Evolutionary conservation across 2,888 invertebrate species (phyloP).

Genomic region (Drosophila nr. fundita): DNA sequence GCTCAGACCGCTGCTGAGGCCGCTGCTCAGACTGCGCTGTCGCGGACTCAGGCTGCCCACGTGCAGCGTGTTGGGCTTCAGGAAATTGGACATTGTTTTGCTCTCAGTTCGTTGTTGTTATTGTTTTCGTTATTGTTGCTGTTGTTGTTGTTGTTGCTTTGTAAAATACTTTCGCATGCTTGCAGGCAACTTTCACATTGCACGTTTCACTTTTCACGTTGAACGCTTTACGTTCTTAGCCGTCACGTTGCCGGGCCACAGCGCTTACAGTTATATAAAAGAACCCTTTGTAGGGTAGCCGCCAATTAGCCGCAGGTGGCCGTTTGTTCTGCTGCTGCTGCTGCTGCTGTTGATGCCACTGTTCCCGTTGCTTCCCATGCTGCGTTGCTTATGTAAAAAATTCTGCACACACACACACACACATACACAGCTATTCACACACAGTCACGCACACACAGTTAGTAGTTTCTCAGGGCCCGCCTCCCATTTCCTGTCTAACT

Average conservation of each 20-base stretch:
- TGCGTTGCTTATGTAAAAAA: constrained; percentile 65
- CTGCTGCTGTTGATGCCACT: neutral
- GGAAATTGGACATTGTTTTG: constrained; percentile 67
- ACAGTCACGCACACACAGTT: constrained; percentile 8
- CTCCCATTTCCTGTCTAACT: constrained; percentile 26
- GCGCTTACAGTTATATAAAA: constrained; percentile 51
- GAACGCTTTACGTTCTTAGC: constrained; percentile 13
- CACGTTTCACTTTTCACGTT: constrained; percentile 15
- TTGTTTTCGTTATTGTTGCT: neutral
- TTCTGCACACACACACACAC: constrained; percentile 9
- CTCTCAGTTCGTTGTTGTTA: constrained; percentile 14
- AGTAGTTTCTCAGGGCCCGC: constrained; percentile 32
- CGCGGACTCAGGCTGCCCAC: constrained; percentile 55
- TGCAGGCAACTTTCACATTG: constrained; percentile 24
- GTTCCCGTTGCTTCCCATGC: constrained; percentile 27
- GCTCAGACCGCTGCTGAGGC: constrained; percentile 67
- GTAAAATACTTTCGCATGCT: constrained; percentile 22
- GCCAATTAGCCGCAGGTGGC: constrained; percentile 75
- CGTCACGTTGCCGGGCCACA: constrained; percentile 50
- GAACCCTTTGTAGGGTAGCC: constrained; percentile 41
- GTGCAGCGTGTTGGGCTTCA: constrained; percentile 70
- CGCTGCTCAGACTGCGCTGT: constrained; percentile 56
- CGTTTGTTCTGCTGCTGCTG: constrained; percentile 39
- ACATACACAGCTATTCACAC: constrained; percentile 11
- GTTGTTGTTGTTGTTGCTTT: constrained; percentile 8